phyloP scores from a whole-genome alignment of 2,888 invertebrate genomes.

The Acronicta aceris region DNA sequence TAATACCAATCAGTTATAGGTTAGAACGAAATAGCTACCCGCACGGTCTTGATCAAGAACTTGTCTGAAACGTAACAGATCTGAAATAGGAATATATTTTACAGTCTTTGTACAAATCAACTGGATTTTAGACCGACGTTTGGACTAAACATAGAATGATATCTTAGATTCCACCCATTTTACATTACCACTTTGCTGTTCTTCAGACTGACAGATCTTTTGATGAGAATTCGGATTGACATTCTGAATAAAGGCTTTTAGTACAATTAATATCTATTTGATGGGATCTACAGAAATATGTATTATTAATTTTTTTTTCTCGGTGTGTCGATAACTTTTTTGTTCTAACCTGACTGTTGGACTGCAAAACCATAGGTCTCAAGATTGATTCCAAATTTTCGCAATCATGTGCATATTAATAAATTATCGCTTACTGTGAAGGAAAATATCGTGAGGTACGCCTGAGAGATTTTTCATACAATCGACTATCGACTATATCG shows the following conservation, averaged over 20 bases:
- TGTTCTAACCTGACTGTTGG: too few species aligned
- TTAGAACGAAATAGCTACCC: slow-evolving; percentile 15
- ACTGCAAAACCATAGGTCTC: too few species aligned
- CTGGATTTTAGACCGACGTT: slow-evolving; percentile 3
- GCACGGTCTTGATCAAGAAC: slow-evolving; percentile 10
- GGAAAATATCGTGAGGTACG: too few species aligned
- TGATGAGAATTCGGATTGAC: slow-evolving; percentile 32
- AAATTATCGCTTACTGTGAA: too few species aligned
- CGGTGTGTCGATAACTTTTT: too few species aligned
- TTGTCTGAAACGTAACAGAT: slow-evolving; percentile 35
- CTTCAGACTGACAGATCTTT: slow-evolving; percentile 26
- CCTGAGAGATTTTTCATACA: too few species aligned
- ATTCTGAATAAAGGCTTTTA: slow-evolving; percentile 35
- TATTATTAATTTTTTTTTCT: too few species aligned
- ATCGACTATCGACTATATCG: too few species aligned
- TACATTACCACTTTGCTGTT: slow-evolving; percentile 17
- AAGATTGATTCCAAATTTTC: too few species aligned
- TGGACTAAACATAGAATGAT: slow-evolving; percentile 28
- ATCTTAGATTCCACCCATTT: slow-evolving; percentile 27
- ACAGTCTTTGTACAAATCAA: slow-evolving; percentile 22
- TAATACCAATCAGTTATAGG: background rate
- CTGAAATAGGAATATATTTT: slow-evolving; percentile 31
- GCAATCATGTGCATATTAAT: too few species aligned
- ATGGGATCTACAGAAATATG: background rate
- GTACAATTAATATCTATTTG: slow-evolving; percentile 14